Percentiles rank a stretch among this genome's conserved stretches.
Evolutionary conservation across 2,113 vertebrate species (phyloP).

Genomic region (Xenus cinereus): DNA sequence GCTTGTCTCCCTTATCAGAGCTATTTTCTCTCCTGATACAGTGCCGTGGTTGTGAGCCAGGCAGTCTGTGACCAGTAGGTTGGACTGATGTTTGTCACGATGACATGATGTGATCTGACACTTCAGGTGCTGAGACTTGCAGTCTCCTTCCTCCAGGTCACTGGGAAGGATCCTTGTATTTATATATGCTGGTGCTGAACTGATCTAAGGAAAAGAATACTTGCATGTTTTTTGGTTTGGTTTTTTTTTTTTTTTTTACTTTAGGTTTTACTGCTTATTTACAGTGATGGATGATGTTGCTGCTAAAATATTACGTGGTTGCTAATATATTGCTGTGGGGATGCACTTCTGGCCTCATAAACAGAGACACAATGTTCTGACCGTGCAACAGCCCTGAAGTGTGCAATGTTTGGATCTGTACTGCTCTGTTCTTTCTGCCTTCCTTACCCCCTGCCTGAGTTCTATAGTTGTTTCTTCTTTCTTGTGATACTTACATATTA

Average conservation of each 20-base stretch:
- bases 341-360: background rate
- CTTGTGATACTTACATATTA: background rate
- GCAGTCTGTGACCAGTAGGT: background rate
- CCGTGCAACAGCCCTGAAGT: background rate
- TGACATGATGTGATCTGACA: background rate
- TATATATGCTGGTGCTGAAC: background rate
- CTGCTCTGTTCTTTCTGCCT: background rate
- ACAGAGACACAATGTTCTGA: background rate
- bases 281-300: background rate
- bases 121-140: background rate
- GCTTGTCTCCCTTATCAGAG: background rate
- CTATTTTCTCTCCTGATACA: background rate
- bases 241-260: background rate
- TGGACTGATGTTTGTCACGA: background rate
- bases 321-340: background rate
- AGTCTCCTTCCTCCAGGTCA: background rate
- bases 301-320: background rate
- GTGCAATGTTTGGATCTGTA: background rate
- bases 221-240: background rate
- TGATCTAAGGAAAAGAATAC: background rate
- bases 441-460: background rate
- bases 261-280: background rate
- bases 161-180: background rate
- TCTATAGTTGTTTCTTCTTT: background rate
- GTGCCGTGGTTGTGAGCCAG: background rate